Evolutionary conservation across 2,113 vertebrate genomes (phyloP).

Genomic region (Phylloscopus whistleri): DNA sequence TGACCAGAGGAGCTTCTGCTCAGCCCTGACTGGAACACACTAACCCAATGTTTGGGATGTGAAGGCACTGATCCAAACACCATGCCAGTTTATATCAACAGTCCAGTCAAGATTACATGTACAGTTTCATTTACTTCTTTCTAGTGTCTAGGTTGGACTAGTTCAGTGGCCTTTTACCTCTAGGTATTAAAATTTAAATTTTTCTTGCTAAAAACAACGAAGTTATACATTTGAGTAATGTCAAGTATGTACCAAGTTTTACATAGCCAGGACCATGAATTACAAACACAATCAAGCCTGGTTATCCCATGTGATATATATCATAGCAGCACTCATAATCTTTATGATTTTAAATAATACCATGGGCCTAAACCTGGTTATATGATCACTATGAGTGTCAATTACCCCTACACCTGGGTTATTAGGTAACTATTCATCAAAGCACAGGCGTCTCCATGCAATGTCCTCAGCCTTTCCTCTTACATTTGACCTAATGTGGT

Average conservation of each 20-base stretch:
- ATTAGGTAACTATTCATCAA: neutral
- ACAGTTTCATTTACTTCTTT: neutral
- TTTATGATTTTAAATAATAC: neutral
- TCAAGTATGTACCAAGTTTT: neutral
- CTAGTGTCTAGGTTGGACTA: neutral
- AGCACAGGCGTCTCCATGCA: neutral
- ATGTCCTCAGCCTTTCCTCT: neutral
- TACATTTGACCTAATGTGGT: fast-evolving
- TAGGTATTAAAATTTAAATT: neutral
- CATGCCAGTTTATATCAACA: neutral
- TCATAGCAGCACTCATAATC: neutral
- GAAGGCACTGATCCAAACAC: neutral
- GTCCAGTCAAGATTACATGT: neutral
- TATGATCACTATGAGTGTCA: neutral
- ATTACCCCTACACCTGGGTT: neutral
- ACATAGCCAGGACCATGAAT: neutral
- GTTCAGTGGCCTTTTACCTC: neutral
- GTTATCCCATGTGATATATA: neutral
- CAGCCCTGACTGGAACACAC: neutral
- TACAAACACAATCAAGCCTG: neutral
- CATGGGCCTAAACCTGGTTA: neutral
- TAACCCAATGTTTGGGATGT: fast-evolving
- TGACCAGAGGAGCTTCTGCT: neutral
- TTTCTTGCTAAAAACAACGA: neutral
- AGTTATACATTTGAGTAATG: neutral